Evolutionary conservation across 2,113 vertebrate species (phyloP).

Genomic region (Sigmodon hispidus): DNA sequence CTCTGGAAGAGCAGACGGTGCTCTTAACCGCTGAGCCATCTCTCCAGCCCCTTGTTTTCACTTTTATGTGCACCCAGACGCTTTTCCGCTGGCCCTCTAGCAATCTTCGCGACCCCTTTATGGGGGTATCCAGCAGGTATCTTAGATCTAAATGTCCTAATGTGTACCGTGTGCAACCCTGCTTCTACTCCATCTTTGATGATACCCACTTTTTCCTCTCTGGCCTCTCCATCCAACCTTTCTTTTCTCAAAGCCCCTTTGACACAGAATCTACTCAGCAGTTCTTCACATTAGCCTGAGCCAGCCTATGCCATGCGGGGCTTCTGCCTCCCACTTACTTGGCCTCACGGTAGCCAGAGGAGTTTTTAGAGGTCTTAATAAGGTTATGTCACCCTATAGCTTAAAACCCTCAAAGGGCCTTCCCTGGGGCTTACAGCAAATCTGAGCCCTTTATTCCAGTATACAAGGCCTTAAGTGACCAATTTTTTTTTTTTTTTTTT

Average conservation of each 20-base stretch:
- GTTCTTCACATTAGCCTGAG: background rate
- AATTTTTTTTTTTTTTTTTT: background rate
- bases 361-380: background rate
- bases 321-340: no score
- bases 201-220: background rate
- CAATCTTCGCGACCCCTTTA: background rate
- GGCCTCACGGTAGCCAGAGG: rapidly evolving
- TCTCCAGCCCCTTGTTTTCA: no score
- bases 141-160: background rate
- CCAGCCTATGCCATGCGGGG: background rate
- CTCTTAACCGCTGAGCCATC: no score
- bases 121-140: background rate
- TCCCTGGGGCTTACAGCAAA: background rate
- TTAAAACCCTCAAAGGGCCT: background rate
- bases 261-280: background rate
- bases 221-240: background rate
- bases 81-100: background rate
- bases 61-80: background rate
- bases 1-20: no score
- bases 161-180: background rate
- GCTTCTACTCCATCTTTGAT: background rate
- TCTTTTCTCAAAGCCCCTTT: background rate
- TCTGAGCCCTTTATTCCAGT: background rate
- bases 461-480: background rate
- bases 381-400: background rate